These are phyloP conservation scores for Oscarella lobularis DNA, from an alignment of 37 sponge, comb jelly and placozoan genomes.

Conservation along the genomic window DNA sequence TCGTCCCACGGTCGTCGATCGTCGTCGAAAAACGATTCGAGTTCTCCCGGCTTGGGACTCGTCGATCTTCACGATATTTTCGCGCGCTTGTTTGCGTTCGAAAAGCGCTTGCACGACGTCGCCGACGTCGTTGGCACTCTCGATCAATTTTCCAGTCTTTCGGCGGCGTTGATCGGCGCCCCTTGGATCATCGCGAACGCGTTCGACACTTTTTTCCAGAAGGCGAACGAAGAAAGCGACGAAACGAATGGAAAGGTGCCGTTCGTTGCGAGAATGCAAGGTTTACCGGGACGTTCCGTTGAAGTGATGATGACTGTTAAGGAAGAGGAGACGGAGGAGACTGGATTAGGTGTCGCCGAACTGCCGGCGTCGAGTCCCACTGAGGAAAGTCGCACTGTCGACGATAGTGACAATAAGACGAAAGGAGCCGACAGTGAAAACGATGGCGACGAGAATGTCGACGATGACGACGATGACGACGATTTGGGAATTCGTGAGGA, in stretches of 20 bases:
- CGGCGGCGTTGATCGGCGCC: too few species aligned
- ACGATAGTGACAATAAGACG: neutral
- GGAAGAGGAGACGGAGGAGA: neutral
- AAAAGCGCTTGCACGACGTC: conserved; percentile 22
- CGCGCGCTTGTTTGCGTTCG: conserved; percentile 15
- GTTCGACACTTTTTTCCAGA: neutral
- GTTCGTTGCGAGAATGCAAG: neutral
- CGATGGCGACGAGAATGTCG: neutral
- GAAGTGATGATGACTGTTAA: conserved; percentile 1
- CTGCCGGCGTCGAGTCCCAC: neutral
- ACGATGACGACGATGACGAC: neutral
- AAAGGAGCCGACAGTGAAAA: neutral
- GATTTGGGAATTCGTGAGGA: neutral
- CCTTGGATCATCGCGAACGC: neutral
- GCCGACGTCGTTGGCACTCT: conserved; percentile 1
- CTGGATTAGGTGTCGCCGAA: neutral
- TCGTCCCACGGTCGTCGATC: too few species aligned
- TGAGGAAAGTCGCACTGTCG: neutral
- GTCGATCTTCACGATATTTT: conserved; percentile 13
- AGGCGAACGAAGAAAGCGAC: neutral
- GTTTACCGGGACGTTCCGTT: neutral
- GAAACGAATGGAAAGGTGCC: neutral
- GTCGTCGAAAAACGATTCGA: too few species aligned
- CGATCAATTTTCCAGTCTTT: neutral
- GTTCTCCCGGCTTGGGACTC: conserved; percentile 22